phyloP scores from a whole-genome alignment of 2,888 invertebrate species.

The Unio delphinus region DNA sequence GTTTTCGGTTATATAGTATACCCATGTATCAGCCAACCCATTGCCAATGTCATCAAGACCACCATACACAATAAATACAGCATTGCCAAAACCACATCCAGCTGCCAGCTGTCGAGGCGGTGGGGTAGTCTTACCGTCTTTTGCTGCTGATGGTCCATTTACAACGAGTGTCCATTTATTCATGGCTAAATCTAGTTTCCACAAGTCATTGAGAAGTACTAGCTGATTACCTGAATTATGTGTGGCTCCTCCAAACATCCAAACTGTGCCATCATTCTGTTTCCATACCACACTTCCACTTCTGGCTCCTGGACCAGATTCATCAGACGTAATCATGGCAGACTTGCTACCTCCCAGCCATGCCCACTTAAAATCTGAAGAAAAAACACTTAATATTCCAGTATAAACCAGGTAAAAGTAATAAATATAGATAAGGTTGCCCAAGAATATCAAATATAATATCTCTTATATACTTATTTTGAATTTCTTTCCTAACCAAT shows the following conservation, averaged over 20 bases:
- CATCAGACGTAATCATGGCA: constrained; percentile 25
- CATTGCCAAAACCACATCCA: constrained; percentile 46
- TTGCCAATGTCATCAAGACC: constrained; percentile 45
- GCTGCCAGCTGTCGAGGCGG: constrained; percentile 44
- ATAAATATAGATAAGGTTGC: too few species aligned
- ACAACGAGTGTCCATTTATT: constrained; percentile 40
- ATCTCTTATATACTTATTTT: too few species aligned
- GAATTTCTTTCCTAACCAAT: too few species aligned
- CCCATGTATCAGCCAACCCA: constrained; percentile 57
- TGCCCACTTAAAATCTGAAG: constrained; percentile 46
- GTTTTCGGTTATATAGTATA: constrained; percentile 36
- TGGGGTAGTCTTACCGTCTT: constrained; percentile 20
- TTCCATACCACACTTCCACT: constrained; percentile 51
- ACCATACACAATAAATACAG: constrained; percentile 55
- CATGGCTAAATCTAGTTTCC: constrained; percentile 37
- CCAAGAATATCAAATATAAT: too few species aligned
- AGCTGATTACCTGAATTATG: constrained; percentile 28
- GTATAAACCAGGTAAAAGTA: too few species aligned
- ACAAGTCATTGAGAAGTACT: constrained; percentile 52
- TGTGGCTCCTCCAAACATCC: constrained; percentile 57
- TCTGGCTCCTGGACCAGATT: constrained; percentile 46
- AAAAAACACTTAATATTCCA: neutral
- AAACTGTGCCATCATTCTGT: constrained; percentile 32
- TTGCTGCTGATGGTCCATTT: constrained; percentile 29
- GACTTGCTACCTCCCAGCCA: constrained; percentile 44